phyloP scores from a whole-genome alignment of 1,140 invertebrate species.

The Teleopsis dalmanni region DNA sequence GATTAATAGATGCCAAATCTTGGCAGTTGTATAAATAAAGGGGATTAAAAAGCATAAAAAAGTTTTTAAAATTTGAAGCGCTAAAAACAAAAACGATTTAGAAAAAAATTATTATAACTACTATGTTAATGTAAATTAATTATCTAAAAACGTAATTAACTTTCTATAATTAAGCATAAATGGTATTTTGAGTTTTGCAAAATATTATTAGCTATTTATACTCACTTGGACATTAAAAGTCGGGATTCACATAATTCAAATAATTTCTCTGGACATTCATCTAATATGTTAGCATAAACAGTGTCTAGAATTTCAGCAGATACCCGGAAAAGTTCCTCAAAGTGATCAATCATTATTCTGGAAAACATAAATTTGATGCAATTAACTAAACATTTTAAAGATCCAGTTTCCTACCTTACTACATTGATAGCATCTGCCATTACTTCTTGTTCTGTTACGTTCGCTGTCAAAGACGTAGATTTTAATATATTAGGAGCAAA shows the following conservation, averaged over 20 bases:
- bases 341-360: conserved; percentile 70
- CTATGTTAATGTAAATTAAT: too few relatives aligned
- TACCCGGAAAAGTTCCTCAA: conserved; percentile 66
- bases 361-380: conserved; percentile 3
- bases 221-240: conserved; percentile 10
- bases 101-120: too few relatives aligned
- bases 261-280: conserved; percentile 69
- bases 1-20: too few relatives aligned
- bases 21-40: too few relatives aligned
- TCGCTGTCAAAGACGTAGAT: conserved; percentile 44
- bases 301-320: conserved; percentile 74
- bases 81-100: too few relatives aligned
- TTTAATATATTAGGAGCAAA: conserved; percentile 92
- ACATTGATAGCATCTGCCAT: conserved; percentile 76
- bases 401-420: conserved; percentile 44
- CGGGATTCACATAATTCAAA: conserved; percentile 56
- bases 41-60: too few relatives aligned
- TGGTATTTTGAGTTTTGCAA: too few relatives aligned
- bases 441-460: conserved; percentile 21
- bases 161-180: too few relatives aligned
- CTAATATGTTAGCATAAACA: conserved; percentile 76
- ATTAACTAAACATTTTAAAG: background rate
- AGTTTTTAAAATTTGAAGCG: too few relatives aligned
- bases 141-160: too few relatives aligned
- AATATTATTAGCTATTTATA: background rate